These are phyloP conservation scores for Pampusana beccarii DNA, from an alignment of 2,113 vertebrate genomes.

Conservation along the genomic window DNA sequence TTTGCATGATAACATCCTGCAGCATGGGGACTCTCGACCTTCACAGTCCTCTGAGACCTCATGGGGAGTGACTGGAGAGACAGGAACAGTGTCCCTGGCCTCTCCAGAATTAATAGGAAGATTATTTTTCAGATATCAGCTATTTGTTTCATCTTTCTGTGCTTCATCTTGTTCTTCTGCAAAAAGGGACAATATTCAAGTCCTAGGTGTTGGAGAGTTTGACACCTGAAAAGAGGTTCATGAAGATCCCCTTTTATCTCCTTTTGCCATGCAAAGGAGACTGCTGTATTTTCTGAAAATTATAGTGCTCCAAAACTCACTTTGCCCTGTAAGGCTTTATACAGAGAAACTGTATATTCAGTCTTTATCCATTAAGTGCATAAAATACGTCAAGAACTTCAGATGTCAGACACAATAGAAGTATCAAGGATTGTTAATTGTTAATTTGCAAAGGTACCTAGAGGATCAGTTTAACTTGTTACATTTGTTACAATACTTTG, in stretches of 20 bases:
- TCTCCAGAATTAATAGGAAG: neutral
- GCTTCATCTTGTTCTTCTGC: neutral
- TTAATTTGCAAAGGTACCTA: neutral
- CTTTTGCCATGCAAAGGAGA: neutral
- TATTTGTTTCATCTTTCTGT: neutral
- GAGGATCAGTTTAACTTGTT: neutral
- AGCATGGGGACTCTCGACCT: fast-evolving
- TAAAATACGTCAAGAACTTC: neutral
- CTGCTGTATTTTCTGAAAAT: neutral
- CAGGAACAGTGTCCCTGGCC: neutral
- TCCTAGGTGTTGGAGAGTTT: neutral
- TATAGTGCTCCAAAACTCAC: neutral
- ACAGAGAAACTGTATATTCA: neutral
- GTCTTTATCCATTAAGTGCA: neutral
- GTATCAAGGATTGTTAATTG: neutral
- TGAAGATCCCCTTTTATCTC: neutral
- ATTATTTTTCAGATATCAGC: neutral
- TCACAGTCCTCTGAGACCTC: neutral
- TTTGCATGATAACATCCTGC: neutral
- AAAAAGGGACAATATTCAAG: neutral
- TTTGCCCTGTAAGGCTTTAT: neutral
- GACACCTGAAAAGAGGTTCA: neutral
- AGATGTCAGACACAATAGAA: neutral
- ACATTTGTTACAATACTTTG: neutral
- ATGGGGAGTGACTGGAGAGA: neutral